Base-by-base conservation (phyloP, 2,797 vertebrate genomes). In the Tapera naevia region DNA sequence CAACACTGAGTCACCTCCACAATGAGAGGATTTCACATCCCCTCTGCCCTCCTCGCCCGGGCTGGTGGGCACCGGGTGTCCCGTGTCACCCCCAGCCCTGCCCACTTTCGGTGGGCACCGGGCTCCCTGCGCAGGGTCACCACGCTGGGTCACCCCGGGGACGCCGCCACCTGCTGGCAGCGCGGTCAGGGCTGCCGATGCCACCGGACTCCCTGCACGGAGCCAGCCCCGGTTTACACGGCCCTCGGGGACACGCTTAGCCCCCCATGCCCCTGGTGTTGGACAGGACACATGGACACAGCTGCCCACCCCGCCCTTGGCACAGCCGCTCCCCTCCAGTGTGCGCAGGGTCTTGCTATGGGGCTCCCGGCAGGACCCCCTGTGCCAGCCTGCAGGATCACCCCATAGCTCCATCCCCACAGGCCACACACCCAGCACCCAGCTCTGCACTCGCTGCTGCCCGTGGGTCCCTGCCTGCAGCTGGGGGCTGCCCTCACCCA, bases 1-100 rank as follows among this genome's bases (percentile, higher is more conserved):
- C 6, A 4, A 8, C 66, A 23, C 16, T 0, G 6, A 12, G 37
- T 32, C 13, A 32, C 28, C 32, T 35, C 37, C 0, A 0, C 62
- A 39, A 51, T 37, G 28, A 70, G 56, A 61, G n/a, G 21, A 21
- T 50, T 83, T 60, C 5, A 1, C 32, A 32, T 11, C n/a, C 28
- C 4, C 58, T 50, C 56, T 14, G 12, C 41, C 79, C 39, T 41
- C 54, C 60, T 21, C 17, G 1, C 10, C 24, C 17, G 21, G 1
- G 11, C 8, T 27, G 16, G 50, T 9, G 27, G 66, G 51, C 33
- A 43, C 10, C 0, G 3, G 54, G 24, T 46, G 33, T 37, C 32
- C 19, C 0, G 3, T 48, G 27, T 35, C 7, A 2, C 24, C 23
- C 65, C 33, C 23, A 24, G 37, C 9, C 22, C 41, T 75, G 80